These are phyloP conservation scores for Archips crataeganus DNA, from an alignment of 2,888 invertebrate species.

Conservation along the genomic window DNA sequence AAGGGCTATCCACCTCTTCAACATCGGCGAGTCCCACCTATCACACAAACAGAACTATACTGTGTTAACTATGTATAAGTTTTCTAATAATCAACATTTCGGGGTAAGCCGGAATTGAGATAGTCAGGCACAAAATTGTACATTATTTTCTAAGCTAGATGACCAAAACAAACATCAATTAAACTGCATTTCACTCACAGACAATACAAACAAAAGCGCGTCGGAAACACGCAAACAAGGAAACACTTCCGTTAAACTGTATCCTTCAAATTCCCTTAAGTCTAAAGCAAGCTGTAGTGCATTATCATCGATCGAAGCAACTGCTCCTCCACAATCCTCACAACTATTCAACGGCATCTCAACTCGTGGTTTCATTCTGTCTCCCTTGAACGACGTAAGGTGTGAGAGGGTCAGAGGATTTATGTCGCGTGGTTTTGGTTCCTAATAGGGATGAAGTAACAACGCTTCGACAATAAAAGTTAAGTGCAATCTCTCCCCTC, in stretches of 20 bases:
- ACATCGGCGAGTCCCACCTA: too few relatives aligned
- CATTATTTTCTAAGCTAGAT: not conserved
- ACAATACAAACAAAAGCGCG: slow-evolving; percentile 24
- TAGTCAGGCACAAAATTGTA: too few relatives aligned
- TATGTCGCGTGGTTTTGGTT: not conserved
- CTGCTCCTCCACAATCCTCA: slow-evolving; percentile 26
- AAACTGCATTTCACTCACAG: not conserved
- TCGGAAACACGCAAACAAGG: slow-evolving; percentile 29
- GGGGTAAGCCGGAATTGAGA: too few relatives aligned
- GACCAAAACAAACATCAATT: slow-evolving; percentile 8
- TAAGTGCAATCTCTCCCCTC: slow-evolving; percentile 72
- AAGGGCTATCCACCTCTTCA: too few relatives aligned
- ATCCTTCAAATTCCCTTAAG: slow-evolving; percentile 41
- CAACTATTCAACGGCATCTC: slow-evolving; percentile 15
- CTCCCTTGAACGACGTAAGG: not conserved
- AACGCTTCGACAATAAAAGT: slow-evolving; percentile 75
- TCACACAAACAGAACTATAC: too few relatives aligned
- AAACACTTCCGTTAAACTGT: slow-evolving; percentile 38
- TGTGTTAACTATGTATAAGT: too few relatives aligned
- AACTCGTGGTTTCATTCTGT: not conserved
- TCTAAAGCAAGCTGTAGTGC: slow-evolving; percentile 49
- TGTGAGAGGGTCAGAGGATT: slow-evolving; percentile 9
- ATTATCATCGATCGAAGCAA: slow-evolving; percentile 73
- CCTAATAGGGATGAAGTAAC: slow-evolving; percentile 49
- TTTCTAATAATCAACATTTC: too few relatives aligned